Conservation (phyloP, 2,888 invertebrate species). For the Metallyticus violacea region DNA sequence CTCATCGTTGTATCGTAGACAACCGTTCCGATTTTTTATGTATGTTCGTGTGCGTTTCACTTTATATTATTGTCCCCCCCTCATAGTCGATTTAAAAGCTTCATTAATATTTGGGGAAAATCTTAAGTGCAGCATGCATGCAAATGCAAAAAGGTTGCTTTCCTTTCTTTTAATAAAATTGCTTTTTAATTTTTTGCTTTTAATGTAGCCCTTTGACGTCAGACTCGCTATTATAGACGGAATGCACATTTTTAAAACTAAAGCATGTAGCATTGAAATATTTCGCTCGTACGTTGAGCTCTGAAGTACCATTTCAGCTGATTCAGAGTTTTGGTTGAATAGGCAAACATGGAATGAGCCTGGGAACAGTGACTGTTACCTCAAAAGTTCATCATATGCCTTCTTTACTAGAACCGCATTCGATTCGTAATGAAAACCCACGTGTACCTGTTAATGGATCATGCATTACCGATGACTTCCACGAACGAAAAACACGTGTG, state of each 20-base stretch:
- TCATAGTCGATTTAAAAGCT: neutral
- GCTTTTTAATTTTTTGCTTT: neutral
- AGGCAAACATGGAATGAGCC: neutral
- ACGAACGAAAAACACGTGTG: neutral
- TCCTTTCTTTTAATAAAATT: neutral
- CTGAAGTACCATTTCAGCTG: neutral
- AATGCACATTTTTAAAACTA: no score
- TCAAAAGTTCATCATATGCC: neutral
- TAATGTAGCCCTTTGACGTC: neutral
- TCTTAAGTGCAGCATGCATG: neutral
- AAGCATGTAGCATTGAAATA: neutral
- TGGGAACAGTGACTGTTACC: neutral
- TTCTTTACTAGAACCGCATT: neutral
- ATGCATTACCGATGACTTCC: no score
- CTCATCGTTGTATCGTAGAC: no score
- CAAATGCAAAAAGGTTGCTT: neutral
- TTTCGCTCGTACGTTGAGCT: neutral
- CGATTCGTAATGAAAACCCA: neutral
- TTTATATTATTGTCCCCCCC: no score
- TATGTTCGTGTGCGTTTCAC: no score
- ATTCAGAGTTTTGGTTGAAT: neutral
- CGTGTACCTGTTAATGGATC: no score
- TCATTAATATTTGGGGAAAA: neutral
- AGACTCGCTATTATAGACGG: neutral
- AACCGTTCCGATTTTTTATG: no score